Evolutionary conservation across 2,797 vertebrate species (phyloP).

Genomic region (Xenentodon cancila): DNA sequence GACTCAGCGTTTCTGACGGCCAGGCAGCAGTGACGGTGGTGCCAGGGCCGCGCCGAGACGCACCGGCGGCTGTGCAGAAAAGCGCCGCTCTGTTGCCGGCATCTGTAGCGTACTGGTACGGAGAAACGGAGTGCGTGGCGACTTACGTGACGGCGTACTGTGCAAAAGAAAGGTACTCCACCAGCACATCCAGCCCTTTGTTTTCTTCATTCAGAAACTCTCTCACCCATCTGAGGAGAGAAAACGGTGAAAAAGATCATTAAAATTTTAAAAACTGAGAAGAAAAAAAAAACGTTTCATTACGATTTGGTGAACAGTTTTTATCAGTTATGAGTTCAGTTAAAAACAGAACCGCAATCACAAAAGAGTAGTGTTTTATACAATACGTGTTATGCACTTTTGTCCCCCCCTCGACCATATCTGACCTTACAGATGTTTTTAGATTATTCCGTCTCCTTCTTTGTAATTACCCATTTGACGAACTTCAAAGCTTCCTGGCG

Average conservation of each 20-base stretch:
- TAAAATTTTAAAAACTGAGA: too few species aligned
- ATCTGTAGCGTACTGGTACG: slow-evolving; percentile 84
- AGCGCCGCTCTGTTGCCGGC: slow-evolving; percentile 88
- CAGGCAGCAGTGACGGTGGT: slow-evolving; percentile 38
- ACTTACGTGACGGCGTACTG: slow-evolving; percentile 98
- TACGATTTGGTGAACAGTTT: too few species aligned
- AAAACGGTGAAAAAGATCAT: too few species aligned
- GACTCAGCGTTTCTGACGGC: slow-evolving; percentile 72
- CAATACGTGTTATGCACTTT: background rate
- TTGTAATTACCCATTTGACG: slow-evolving; percentile 26
- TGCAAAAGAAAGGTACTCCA: slow-evolving; percentile 97
- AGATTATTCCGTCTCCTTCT: slow-evolving; percentile 21
- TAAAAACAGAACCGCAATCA: background rate
- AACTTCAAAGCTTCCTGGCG: slow-evolving; percentile 52
- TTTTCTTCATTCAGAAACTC: slow-evolving; percentile 98
- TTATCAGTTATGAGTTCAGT: too few species aligned
- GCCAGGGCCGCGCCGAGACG: slow-evolving; percentile 49
- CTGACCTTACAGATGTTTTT: slow-evolving; percentile 23
- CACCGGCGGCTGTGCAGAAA: slow-evolving; percentile 65
- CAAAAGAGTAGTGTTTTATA: background rate
- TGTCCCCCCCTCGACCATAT: background rate
- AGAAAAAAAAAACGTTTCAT: too few species aligned
- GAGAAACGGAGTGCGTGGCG: background rate
- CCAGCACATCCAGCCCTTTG: slow-evolving; percentile 94
- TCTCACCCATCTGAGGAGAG: slow-evolving; percentile 89